Conservation (phyloP, 2,888 invertebrate species). For the Erebia aethiops region DNA sequence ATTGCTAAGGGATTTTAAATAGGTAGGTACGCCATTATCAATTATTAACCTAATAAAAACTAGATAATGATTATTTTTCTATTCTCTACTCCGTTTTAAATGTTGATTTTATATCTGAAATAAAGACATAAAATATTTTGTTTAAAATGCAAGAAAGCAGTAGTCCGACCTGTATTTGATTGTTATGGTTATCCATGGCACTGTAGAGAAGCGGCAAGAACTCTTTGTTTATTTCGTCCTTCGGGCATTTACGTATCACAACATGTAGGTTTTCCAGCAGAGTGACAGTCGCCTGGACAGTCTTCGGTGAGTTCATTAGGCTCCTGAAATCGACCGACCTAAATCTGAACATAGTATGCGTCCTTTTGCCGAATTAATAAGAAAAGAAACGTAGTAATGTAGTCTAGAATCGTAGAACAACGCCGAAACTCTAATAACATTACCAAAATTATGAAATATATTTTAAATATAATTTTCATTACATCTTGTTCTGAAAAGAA, state of each 20-base stretch:
- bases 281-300: conserved; percentile 93
- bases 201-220: conserved; percentile 93
- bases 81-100: too few relatives aligned
- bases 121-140: not conserved
- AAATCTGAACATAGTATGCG: conserved; percentile 30
- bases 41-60: too few relatives aligned
- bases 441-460: not conserved
- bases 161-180: conserved; percentile 91
- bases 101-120: not conserved
- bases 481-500: not conserved
- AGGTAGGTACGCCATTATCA: too few relatives aligned
- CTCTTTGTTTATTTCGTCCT: conserved; percentile 90
- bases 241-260: conserved; percentile 92
- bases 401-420: conserved; percentile 17
- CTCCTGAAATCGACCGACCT: conserved; percentile 74
- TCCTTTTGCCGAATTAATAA: not conserved
- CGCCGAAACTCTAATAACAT: not conserved
- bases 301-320: conserved; percentile 90
- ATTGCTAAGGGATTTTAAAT: too few relatives aligned
- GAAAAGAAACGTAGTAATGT: not conserved
- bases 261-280: conserved; percentile 95
- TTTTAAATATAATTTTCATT: not conserved
- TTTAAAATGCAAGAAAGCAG: not conserved
- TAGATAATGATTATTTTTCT: too few relatives aligned
- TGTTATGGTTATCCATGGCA: conserved; percentile 93